Conservation (phyloP, 2,888 invertebrate species). For the Xanthorhoe spadicearia region DNA sequence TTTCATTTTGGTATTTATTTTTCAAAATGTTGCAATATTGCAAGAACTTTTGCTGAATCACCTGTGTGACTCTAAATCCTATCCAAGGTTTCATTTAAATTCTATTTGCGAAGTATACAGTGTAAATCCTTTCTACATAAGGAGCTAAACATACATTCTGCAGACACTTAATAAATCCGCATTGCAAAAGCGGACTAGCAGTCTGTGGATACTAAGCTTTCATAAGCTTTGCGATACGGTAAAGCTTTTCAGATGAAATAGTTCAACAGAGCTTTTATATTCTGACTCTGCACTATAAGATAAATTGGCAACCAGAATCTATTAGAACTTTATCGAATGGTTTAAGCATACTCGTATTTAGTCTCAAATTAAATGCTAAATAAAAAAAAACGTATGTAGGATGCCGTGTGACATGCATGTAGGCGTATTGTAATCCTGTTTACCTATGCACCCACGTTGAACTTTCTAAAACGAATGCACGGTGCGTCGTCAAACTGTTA, state of each 20-base stretch:
- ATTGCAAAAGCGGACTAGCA: conserved; percentile 43
- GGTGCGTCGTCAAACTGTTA: conserved; percentile 47
- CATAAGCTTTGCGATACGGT: conserved; percentile 48
- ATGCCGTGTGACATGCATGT: conserved; percentile 57
- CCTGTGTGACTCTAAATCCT: conserved; percentile 12
- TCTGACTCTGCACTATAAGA: conserved; percentile 8
- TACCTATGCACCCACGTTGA: conserved; percentile 73
- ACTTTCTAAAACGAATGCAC: conserved; percentile 72
- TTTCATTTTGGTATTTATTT: background rate
- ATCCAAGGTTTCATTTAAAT: conserved; percentile 33
- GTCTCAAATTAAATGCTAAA: conserved; percentile 39
- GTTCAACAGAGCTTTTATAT: conserved; percentile 41
- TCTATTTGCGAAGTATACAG: conserved; percentile 35
- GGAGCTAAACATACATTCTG: conserved; percentile 49
- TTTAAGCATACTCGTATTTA: conserved; percentile 7
- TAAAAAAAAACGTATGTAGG: conserved; percentile 43
- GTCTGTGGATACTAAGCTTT: conserved; percentile 52
- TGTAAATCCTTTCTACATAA: conserved; percentile 40
- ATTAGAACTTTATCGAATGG: background rate
- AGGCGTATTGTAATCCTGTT: conserved; percentile 69
- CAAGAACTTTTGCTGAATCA: conserved; percentile 17
- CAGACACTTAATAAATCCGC: conserved; percentile 52
- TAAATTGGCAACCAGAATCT: background rate
- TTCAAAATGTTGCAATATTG: conserved; percentile 1
- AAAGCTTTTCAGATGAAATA: conserved; percentile 48